phyloP scores from a whole-genome alignment of 2,888 invertebrate genomes.

The Sinotaia quadrata region DNA sequence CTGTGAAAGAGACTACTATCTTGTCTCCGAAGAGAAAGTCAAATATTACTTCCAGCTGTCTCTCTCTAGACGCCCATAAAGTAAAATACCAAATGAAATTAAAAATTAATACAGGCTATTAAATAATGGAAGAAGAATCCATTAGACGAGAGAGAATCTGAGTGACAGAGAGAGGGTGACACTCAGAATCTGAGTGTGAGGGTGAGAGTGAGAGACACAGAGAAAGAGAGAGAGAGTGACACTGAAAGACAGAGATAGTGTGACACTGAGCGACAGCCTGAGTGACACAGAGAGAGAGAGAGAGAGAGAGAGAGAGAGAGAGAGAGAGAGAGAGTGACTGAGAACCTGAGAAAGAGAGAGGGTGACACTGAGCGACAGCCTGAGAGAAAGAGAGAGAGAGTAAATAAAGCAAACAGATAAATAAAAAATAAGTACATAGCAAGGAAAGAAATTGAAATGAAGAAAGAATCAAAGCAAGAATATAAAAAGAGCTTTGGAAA shows the following conservation, averaged over 20 bases:
- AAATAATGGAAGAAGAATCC: not conserved
- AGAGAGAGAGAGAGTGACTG: conserved; percentile 23
- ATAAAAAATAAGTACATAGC: not conserved
- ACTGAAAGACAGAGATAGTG: not conserved
- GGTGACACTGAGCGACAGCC: not conserved
- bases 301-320: conserved; percentile 18
- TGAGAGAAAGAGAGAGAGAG: conserved; percentile 4
- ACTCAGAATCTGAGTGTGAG: not conserved
- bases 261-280: conserved; percentile 3
- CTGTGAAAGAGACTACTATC: too few species aligned
- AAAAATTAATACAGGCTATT: too few species aligned
- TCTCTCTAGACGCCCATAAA: too few species aligned
- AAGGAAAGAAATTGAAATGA: not conserved
- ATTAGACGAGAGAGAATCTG: conserved; percentile 4
- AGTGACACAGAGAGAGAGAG: conserved; percentile 9
- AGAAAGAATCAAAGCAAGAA: not conserved
- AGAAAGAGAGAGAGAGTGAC: conserved; percentile 6
- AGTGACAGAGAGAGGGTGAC: not conserved
- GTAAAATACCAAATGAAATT: too few species aligned
- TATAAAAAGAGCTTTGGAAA: too few species aligned
- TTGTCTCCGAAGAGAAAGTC: too few species aligned
- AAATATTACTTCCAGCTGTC: too few species aligned
- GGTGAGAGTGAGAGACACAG: not conserved
- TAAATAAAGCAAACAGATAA: conserved; percentile 4
- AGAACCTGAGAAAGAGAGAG: not conserved